These are phyloP conservation scores for Agriotes lineatus DNA, from an alignment of 2,888 invertebrate genomes.

Conservation along the genomic window DNA sequence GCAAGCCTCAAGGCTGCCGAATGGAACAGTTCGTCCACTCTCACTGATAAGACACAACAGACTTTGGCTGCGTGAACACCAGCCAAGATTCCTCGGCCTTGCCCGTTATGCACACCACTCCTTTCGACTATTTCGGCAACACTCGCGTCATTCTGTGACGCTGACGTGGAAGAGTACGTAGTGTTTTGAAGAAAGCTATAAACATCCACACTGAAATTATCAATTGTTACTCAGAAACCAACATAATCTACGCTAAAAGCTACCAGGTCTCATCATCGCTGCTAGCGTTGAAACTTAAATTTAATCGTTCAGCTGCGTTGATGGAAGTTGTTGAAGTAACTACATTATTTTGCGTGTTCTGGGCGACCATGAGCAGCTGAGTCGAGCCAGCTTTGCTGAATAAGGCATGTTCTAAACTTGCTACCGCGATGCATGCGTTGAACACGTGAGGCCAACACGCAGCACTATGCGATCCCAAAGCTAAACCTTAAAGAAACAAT, in stretches of 20 bases:
- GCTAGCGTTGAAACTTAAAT: constrained; percentile 72
- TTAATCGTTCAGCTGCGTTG: constrained; percentile 71
- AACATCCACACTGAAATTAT: constrained; percentile 77
- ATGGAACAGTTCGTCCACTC: constrained; percentile 91
- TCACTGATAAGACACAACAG: constrained; percentile 89
- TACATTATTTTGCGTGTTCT: constrained; percentile 75
- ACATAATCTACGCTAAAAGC: constrained; percentile 43
- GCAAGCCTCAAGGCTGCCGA: constrained; percentile 90
- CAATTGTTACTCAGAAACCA: background rate
- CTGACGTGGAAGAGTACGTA: constrained; percentile 60
- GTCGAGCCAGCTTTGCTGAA: constrained; percentile 86
- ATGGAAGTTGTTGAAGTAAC: constrained; percentile 70
- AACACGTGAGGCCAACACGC: constrained; percentile 98
- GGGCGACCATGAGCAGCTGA: constrained; percentile 74
- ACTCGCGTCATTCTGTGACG: constrained; percentile 77
- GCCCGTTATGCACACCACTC: constrained; percentile 67
- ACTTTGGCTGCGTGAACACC: constrained; percentile 89
- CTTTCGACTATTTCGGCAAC: constrained; percentile 79
- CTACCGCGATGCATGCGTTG: constrained; percentile 92
- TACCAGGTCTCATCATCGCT: constrained; percentile 85
- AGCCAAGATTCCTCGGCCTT: constrained; percentile 71
- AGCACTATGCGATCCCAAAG: constrained; percentile 91
- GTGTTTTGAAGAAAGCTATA: constrained; percentile 83
- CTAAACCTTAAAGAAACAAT: constrained; percentile 72
- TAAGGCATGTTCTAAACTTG: constrained; percentile 90